These are phyloP conservation scores for Girardia tigrina DNA, from an alignment of 2,888 invertebrate genomes.

Conservation along the genomic window DNA sequence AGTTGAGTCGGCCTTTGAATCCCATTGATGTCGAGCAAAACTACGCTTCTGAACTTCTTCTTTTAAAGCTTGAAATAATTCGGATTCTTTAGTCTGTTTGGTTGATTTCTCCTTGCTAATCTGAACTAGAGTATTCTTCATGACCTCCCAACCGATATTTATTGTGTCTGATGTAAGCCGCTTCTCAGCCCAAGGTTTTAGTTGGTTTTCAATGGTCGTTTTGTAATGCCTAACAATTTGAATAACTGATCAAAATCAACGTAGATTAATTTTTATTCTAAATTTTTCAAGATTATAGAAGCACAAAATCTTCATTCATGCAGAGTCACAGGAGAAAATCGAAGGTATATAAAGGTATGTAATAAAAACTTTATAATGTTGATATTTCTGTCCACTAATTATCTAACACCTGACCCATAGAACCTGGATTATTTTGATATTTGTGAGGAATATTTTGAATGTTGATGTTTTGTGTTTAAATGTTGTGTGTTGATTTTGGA, in stretches of 20 bases:
- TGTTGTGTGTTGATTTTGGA: too few relatives aligned
- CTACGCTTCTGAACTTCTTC: slow-evolving; percentile 27
- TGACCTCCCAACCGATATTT: slow-evolving; percentile 68
- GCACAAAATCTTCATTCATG: background rate
- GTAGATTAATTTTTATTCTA: too few relatives aligned
- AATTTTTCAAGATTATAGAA: too few relatives aligned
- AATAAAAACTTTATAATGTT: too few relatives aligned
- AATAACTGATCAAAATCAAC: too few relatives aligned
- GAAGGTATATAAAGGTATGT: too few relatives aligned
- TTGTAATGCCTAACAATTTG: slow-evolving; percentile 40
- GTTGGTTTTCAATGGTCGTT: slow-evolving; percentile 68
- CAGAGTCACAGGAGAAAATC: too few relatives aligned
- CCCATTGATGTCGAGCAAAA: slow-evolving; percentile 69
- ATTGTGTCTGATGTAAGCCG: slow-evolving; percentile 72
- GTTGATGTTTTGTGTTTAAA: too few relatives aligned
- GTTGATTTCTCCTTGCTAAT: slow-evolving; percentile 52
- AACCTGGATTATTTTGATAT: too few relatives aligned
- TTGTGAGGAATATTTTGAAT: too few relatives aligned
- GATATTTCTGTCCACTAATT: too few relatives aligned
- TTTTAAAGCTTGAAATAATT: slow-evolving; percentile 29
- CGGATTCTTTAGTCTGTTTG: slow-evolving; percentile 36
- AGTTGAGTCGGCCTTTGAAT: slow-evolving; percentile 61
- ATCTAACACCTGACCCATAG: too few relatives aligned
- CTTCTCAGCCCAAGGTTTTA: slow-evolving; percentile 90
- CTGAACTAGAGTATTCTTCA: slow-evolving; percentile 57